Percentiles rank a stretch among this genome's conserved stretches.
Conservation (phyloP, 2,888 invertebrate species). For the Polietes domitor region DNA sequence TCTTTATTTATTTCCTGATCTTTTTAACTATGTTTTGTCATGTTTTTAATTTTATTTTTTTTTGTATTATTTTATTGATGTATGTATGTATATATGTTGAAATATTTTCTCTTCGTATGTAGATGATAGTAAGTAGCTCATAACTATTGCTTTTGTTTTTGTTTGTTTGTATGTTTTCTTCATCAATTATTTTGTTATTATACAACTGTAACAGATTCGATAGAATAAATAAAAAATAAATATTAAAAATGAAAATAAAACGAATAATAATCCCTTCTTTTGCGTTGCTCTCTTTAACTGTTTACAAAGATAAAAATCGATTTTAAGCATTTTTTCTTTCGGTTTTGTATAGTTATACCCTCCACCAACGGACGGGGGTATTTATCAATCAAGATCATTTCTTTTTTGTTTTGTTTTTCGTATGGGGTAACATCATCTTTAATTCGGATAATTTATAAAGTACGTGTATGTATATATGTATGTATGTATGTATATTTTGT, state of each 20-base stretch:
- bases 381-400: not conserved
- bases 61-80: slow-evolving; percentile 20
- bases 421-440: not conserved
- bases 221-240: slow-evolving; percentile 23
- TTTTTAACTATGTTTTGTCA: slow-evolving; percentile 27
- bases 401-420: not conserved
- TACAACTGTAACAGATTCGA: slow-evolving; percentile 34
- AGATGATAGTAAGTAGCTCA: slow-evolving; percentile 34
- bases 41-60: slow-evolving; percentile 11
- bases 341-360: slow-evolving; percentile 12
- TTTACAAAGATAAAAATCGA: not conserved
- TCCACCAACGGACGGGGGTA: slow-evolving; percentile 36
- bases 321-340: slow-evolving; percentile 6
- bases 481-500: slow-evolving; percentile 19
- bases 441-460: not conserved
- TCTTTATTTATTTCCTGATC: slow-evolving; percentile 32
- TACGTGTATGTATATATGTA: not conserved
- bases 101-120: slow-evolving; percentile 14
- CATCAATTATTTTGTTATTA: slow-evolving; percentile 4
- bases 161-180: not conserved
- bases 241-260: not conserved
- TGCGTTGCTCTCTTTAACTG: not conserved
- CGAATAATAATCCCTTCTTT: slow-evolving; percentile 16
- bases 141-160: slow-evolving; percentile 31
- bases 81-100: slow-evolving; percentile 4